A percentile compares a stretch with the other conserved stretches of the same genome.
phyloP scores from a whole-genome alignment of 2,888 invertebrate genomes.

The Nebria brevicollis region DNA sequence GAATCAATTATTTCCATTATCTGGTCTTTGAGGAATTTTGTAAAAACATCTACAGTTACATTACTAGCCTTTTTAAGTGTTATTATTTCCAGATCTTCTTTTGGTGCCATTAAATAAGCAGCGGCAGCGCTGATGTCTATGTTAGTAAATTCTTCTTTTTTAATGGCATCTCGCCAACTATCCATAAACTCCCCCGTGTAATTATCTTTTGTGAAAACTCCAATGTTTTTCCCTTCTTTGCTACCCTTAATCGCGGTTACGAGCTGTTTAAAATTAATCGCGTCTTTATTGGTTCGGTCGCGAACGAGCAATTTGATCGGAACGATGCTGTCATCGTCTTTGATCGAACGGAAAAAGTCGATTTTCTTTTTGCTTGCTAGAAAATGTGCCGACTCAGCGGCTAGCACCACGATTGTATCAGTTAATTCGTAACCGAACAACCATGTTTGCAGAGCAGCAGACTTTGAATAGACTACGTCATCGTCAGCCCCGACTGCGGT shows the following conservation, averaged over 20 bases:
- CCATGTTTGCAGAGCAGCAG: slow-evolving; percentile 97
- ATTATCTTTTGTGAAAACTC: slow-evolving; percentile 92
- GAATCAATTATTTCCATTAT: slow-evolving; percentile 99
- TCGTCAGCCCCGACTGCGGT: slow-evolving; percentile 94
- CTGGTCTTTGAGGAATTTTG: slow-evolving; percentile 95
- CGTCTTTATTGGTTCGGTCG: slow-evolving; percentile 94
- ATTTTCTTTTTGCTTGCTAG: slow-evolving; percentile 98
- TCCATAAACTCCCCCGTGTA: slow-evolving; percentile 94
- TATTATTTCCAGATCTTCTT: slow-evolving; percentile 92
- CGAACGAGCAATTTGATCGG: slow-evolving; percentile 86
- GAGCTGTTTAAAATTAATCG: slow-evolving; percentile 84
- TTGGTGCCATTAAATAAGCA: slow-evolving; percentile 90
- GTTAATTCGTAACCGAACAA: slow-evolving; percentile 96
- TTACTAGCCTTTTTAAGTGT: slow-evolving; percentile 92
- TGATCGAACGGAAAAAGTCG: slow-evolving; percentile 88
- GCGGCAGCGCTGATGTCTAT: slow-evolving; percentile 87
- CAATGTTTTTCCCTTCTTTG: slow-evolving; percentile 87
- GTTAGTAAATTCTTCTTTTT: slow-evolving; percentile 82
- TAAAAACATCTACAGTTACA: slow-evolving; percentile 94
- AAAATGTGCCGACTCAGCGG: slow-evolving; percentile 86
- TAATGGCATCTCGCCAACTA: slow-evolving; percentile 84
- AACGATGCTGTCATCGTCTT: slow-evolving; percentile 85
- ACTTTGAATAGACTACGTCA: slow-evolving; percentile 96
- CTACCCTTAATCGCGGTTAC: slow-evolving; percentile 85
- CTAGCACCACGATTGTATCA: slow-evolving; percentile 93